Conservation (phyloP, 2,113 vertebrate species). For the Corvus hawaiiensis region DNA sequence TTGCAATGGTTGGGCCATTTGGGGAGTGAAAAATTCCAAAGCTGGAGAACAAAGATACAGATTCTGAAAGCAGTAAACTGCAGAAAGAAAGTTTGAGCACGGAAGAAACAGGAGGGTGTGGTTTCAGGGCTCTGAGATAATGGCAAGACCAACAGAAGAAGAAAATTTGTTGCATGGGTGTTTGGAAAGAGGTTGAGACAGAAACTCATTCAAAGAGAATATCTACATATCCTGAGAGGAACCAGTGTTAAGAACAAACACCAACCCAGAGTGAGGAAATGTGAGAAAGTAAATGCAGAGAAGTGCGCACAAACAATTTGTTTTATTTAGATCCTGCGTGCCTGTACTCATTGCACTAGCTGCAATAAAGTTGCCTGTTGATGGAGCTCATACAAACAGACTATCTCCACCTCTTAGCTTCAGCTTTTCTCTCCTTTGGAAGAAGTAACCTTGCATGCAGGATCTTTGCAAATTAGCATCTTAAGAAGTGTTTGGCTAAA, state of each 20-base stretch:
- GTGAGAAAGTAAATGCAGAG: background rate
- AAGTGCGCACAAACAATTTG: background rate
- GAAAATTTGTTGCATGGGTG: background rate
- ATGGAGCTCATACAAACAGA: background rate
- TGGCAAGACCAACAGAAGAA: background rate
- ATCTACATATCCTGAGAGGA: background rate
- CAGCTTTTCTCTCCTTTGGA: background rate
- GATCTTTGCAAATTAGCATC: background rate
- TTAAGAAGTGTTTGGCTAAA: background rate
- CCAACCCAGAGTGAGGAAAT: background rate
- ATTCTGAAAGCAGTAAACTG: background rate
- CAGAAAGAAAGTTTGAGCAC: background rate
- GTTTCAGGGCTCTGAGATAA: background rate
- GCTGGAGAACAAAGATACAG: background rate
- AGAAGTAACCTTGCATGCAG: background rate
- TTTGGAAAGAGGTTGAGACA: background rate
- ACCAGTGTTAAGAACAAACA: background rate
- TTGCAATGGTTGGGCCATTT: background rate
- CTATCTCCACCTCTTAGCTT: background rate
- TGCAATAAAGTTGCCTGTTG: background rate
- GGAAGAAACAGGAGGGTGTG: background rate
- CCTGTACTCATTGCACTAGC: background rate
- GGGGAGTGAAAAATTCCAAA: background rate
- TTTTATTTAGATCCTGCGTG: background rate
- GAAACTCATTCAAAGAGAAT: background rate